A percentile compares a stretch with the other conserved stretches of the same genome.
These are phyloP conservation scores for Rugalucina vietnamica DNA, from an alignment of 2,888 invertebrate genomes.

Conservation along the genomic window DNA sequence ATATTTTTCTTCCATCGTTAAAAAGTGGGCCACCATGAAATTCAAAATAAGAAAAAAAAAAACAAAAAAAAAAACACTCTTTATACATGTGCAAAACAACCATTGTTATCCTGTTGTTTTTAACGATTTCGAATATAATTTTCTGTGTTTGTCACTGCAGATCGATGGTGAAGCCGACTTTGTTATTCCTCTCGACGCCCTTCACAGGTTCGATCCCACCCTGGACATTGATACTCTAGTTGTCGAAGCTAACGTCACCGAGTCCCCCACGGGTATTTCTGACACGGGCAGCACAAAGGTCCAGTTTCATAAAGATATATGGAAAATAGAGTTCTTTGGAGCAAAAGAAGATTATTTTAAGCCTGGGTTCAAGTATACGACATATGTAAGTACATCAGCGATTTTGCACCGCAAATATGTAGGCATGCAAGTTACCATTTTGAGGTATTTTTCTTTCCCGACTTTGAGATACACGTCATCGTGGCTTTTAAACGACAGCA, in stretches of 20 bases:
- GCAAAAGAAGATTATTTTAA: slow-evolving; percentile 48
- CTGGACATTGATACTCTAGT: slow-evolving; percentile 43
- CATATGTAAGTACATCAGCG: slow-evolving; percentile 52
- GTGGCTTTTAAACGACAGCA: too few relatives aligned
- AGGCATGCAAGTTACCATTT: too few relatives aligned
- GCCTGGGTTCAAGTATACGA: slow-evolving; percentile 64
- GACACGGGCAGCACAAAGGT: slow-evolving; percentile 91
- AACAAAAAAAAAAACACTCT: too few relatives aligned
- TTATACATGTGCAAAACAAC: too few relatives aligned
- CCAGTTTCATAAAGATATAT: slow-evolving; percentile 90
- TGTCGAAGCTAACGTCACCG: slow-evolving; percentile 92
- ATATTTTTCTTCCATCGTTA: too few relatives aligned
- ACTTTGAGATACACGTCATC: not conserved
- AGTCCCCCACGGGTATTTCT: slow-evolving; percentile 92
- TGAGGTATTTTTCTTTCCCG: too few relatives aligned
- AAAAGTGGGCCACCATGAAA: too few relatives aligned
- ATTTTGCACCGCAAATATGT: not conserved
- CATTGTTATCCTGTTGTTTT: not conserved
- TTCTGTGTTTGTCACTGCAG: slow-evolving; percentile 40
- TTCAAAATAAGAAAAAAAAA: too few relatives aligned
- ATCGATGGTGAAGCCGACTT: slow-evolving; percentile 64
- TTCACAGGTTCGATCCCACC: slow-evolving; percentile 49
- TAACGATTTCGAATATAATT: not conserved
- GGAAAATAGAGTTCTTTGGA: slow-evolving; percentile 78
- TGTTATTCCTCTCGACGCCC: slow-evolving; percentile 44